Evolutionary conservation across 1,140 invertebrate genomes (phyloP).

Genomic region (Oreohelix idahoensis): DNA sequence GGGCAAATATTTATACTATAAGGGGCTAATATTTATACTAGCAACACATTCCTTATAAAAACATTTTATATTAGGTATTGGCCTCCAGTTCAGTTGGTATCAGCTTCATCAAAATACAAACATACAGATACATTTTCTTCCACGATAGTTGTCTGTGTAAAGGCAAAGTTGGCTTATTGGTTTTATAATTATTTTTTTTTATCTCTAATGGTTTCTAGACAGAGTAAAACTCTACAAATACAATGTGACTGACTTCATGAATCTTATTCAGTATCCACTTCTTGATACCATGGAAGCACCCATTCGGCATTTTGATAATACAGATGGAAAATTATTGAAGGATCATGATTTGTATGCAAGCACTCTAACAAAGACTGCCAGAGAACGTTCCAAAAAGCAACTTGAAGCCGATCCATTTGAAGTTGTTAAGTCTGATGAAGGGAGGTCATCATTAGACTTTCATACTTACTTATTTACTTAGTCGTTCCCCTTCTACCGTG

Average conservation of each 20-base stretch:
- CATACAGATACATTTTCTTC: too few species aligned
- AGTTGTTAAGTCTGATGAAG: neutral
- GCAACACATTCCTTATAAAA: too few species aligned
- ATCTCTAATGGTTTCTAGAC: neutral
- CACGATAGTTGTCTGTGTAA: too few species aligned
- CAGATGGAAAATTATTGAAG: neutral
- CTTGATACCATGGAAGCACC: constrained; percentile 14
- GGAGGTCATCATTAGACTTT: neutral
- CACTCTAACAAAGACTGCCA: constrained; percentile 4
- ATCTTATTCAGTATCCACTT: neutral
- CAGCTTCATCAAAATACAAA: too few species aligned
- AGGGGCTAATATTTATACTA: too few species aligned
- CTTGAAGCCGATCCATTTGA: neutral
- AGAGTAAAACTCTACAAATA: constrained; percentile 29
- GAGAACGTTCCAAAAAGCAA: neutral
- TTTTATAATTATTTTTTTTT: neutral
- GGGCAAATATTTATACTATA: too few species aligned
- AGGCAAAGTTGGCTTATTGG: neutral
- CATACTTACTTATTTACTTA: too few species aligned
- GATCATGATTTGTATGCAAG: constrained; percentile 10
- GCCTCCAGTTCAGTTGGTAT: too few species aligned
- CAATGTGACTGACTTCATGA: constrained; percentile 27
- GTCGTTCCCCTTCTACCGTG: too few species aligned
- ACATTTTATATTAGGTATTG: too few species aligned
- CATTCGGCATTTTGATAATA: neutral